Base-by-base conservation (phyloP, 2,888 invertebrate species). In the Drosophila suboccidentalis region DNA sequence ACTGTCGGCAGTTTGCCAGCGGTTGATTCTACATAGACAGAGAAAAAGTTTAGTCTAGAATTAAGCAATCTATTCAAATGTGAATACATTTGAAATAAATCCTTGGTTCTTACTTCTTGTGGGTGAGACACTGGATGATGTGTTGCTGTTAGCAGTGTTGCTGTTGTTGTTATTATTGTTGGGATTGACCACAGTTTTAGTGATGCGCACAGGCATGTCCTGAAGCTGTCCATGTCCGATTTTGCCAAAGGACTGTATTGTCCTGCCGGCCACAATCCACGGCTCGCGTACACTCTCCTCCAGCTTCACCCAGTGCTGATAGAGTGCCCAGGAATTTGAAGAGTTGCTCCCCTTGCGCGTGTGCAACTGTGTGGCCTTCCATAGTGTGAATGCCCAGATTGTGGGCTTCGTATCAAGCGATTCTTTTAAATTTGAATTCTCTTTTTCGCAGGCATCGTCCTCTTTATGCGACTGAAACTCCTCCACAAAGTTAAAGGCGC, bases 221-320 rank as follows among this genome's bases (percentile, higher is more conserved):
- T 93, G 93, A 1, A 93, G 79, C 55, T 86, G 91, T 17, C 93
- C 93, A 44, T 92, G 92, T 6, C 92, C 93, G 57, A 93, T 91
- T 93, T 95, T 96, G 73, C 96, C 95, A 83, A 96, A 94, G 0
- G 95, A 94, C 91, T 96, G 96, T 80, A 97, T 95, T 77, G 95
- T 95, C 82, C 95, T 94, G 0, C 97, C 97, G 2, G 97, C 97
- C 0, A 95, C 94, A 65, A 97, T 95, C 97, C 97, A 97, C 0
- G 96, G 94, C 50, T 96, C 95, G 60, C 96, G 94, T 58, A 96
- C 94, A 15, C 94, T 94, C 66, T 95, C 95, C 0, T 96, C 95
- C 94, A 97, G 95, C 87, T 96, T 95, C 76, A 96, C 96, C 97
- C 97, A 97, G 80, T 95, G 95, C 90, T 97, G 96, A 91, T 97